Conservation (phyloP, 2,113 vertebrate species). For the Oreotragus oreotragus region DNA sequence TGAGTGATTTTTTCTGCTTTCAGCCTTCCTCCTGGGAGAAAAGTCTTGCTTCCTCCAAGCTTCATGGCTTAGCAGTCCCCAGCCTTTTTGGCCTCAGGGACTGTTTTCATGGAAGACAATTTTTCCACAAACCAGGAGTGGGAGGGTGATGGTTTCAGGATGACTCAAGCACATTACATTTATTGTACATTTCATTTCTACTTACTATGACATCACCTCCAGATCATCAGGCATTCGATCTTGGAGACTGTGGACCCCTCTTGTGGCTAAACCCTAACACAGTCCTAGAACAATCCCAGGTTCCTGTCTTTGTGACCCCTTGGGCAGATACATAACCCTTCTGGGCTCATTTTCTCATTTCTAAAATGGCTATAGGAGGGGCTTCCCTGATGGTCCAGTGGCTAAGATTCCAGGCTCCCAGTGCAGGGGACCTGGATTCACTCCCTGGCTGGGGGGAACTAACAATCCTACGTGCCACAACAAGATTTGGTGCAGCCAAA, state of each 20-base stretch:
- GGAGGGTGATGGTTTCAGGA: not conserved
- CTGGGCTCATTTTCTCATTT: not conserved
- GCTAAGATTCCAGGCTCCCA: not conserved
- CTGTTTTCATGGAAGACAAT: not conserved
- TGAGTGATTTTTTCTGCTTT: not conserved
- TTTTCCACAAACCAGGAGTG: not conserved
- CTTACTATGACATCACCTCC: not conserved
- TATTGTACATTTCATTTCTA: not conserved
- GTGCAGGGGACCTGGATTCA: not conserved
- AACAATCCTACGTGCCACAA: not conserved
- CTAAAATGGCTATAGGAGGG: not conserved
- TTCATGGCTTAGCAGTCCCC: not conserved
- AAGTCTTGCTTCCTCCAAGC: not conserved
- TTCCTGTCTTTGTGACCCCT: not conserved
- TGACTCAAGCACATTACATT: not conserved
- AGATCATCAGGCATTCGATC: not conserved
- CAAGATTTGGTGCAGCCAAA: not conserved
- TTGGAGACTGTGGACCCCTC: not conserved
- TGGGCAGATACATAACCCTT: not conserved
- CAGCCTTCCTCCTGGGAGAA: not conserved
- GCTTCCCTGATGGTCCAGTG: not conserved
- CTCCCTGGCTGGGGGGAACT: not conserved
- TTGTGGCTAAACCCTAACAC: not conserved
- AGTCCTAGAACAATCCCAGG: not conserved
- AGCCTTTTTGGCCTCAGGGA: not conserved